Percentiles rank a stretch among this genome's conserved stretches.
These are phyloP conservation scores for Centruroides sculpturatus DNA, from an alignment of 1,140 invertebrate genomes.

Conservation along the genomic window DNA sequence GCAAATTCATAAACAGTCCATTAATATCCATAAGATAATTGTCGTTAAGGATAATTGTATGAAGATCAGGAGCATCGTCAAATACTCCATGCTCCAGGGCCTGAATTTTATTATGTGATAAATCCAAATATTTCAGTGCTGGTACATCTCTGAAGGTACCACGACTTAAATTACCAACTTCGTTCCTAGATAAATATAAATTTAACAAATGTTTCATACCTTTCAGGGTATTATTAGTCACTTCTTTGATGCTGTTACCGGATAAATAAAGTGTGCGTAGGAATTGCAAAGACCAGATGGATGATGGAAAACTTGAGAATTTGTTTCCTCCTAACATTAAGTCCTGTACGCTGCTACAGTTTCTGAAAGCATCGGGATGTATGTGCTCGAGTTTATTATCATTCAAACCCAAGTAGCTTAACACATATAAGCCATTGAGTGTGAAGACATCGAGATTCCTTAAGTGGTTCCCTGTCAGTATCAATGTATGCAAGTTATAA, in stretches of 20 bases:
- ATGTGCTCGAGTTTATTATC: conserved; percentile 45
- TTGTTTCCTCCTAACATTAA: conserved; percentile 23
- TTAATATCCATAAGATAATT: conserved; percentile 72
- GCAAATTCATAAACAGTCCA: conserved; percentile 65
- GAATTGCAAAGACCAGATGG: conserved; percentile 35
- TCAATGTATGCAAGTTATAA: conserved; percentile 65
- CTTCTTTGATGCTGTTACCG: conserved; percentile 60
- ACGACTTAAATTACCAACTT: conserved; percentile 43
- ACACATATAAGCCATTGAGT: conserved; percentile 67
- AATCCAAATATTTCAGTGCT: conserved; percentile 65
- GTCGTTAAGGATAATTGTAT: conserved; percentile 69
- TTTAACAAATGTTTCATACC: conserved; percentile 61
- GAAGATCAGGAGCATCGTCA: conserved; percentile 56
- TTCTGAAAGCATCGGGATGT: conserved; percentile 21
- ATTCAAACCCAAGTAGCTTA: conserved; percentile 67
- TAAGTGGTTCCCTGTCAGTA: conserved; percentile 61
- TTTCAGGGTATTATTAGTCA: conserved; percentile 11
- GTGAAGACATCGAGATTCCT: conserved; percentile 58
- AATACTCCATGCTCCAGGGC: conserved; percentile 69
- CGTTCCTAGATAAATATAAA: conserved; percentile 63
- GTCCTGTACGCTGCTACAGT: conserved; percentile 21
- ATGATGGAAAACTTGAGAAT: conserved; percentile 18
- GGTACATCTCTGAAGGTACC: conserved; percentile 66
- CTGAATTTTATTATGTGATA: conserved; percentile 74
- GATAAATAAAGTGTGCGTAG: conserved; percentile 63